These are phyloP conservation scores for Nasonovia ribisnigri DNA, from an alignment of 2,888 invertebrate species.

Conservation along the genomic window DNA sequence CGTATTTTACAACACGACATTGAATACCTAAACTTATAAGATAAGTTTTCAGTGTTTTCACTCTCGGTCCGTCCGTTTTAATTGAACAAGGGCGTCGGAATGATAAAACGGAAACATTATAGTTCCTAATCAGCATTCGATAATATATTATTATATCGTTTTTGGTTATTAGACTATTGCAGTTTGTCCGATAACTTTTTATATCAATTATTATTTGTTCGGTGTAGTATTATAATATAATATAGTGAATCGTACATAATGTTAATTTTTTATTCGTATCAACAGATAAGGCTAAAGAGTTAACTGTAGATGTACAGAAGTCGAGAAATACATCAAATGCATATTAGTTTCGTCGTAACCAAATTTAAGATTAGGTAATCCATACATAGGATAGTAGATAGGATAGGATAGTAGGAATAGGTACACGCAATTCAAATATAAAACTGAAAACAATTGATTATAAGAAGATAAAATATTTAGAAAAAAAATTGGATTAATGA, in stretches of 20 bases:
- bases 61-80: neutral
- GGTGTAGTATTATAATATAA: neutral
- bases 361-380: neutral
- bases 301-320: neutral
- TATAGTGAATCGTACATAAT: neutral
- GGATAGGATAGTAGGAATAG: too few species aligned
- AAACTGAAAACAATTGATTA: neutral
- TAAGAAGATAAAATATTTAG: neutral
- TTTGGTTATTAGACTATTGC: neutral
- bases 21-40: neutral
- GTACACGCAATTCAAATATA: neutral
- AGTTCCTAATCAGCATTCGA: neutral
- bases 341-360: neutral
- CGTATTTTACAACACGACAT: neutral
- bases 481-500: neutral
- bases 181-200: neutral
- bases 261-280: neutral
- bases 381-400: neutral
- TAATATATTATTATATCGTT: conserved; percentile 15
- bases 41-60: neutral
- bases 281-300: neutral
- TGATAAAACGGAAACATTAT: conserved; percentile 3
- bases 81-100: neutral
- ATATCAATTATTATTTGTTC: neutral
- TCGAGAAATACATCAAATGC: neutral